Percentiles rank a stretch among this genome's conserved stretches.
Conservation (phyloP, 2,113 vertebrate species). For the Daboia siamensis region DNA sequence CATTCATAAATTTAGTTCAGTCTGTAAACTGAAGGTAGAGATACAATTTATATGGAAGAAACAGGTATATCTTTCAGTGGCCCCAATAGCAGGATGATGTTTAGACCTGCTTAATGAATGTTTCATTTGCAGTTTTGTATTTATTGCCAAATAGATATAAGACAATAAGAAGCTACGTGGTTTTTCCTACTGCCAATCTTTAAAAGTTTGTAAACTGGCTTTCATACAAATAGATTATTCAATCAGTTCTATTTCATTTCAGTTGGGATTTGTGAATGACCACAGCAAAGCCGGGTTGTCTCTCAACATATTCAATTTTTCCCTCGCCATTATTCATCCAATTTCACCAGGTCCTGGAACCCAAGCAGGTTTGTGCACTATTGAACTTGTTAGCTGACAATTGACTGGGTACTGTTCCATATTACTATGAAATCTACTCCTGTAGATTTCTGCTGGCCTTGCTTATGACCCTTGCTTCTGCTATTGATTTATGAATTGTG, state of each 20-base stretch:
- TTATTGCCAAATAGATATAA: neutral
- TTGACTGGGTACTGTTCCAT: neutral
- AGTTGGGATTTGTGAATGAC: neutral
- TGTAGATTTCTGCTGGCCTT: neutral
- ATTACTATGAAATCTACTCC: conserved; percentile 9
- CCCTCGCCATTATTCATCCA: neutral
- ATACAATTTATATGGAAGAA: neutral
- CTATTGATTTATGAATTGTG: neutral
- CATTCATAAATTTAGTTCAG: neutral
- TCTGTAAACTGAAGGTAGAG: neutral
- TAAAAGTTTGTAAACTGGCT: neutral
- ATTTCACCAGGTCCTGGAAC: neutral
- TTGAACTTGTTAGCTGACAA: neutral
- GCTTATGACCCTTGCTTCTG: conserved; percentile 7
- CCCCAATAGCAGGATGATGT: neutral
- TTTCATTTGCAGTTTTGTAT: neutral
- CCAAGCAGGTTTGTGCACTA: neutral
- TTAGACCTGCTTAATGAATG: neutral
- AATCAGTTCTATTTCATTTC: neutral
- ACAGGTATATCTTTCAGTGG: neutral
- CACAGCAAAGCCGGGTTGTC: neutral
- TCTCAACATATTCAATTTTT: neutral
- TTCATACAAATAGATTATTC: neutral
- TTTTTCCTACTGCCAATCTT: neutral
- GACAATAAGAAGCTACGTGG: neutral